These are phyloP conservation scores for Cynopterus sphinx DNA, from an alignment of 2,797 vertebrate genomes.

Conservation along the genomic window DNA sequence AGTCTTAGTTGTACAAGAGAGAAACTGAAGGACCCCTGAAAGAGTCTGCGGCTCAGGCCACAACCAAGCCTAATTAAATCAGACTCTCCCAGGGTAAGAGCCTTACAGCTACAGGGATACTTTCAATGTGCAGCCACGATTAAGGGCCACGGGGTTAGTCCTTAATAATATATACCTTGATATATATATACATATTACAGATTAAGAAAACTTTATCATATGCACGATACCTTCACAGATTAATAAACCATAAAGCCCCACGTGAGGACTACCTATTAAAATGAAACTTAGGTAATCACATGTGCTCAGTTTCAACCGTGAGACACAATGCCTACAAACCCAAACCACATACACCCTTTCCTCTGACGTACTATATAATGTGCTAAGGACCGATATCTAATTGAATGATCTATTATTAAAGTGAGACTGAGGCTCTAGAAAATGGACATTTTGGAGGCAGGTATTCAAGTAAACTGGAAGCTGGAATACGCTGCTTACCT, in stretches of 20 bases:
- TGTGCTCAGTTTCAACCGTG: slow-evolving; percentile 35
- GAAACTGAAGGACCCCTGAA: background rate
- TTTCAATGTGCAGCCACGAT: background rate
- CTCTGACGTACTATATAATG: background rate
- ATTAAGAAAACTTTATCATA: background rate
- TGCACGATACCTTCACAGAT: background rate
- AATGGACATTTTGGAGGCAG: background rate
- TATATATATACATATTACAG: background rate
- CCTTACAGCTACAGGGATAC: background rate
- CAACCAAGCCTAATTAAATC: background rate
- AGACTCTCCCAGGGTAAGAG: background rate
- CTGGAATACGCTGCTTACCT: slow-evolving; percentile 75
- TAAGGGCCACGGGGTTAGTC: background rate
- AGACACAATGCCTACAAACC: slow-evolving; percentile 52
- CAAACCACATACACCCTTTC: background rate
- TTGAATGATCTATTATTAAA: background rate
- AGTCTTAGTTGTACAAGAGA: background rate
- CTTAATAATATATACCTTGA: background rate
- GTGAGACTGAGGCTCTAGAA: background rate
- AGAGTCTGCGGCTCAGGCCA: background rate
- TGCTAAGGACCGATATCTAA: background rate
- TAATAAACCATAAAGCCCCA: background rate
- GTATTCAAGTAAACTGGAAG: accelerated
- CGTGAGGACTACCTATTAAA: background rate
- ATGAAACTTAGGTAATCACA: slow-evolving; percentile 29